Base-by-base conservation (phyloP, 2,888 invertebrate species). In the Drosophila anceps region DNA sequence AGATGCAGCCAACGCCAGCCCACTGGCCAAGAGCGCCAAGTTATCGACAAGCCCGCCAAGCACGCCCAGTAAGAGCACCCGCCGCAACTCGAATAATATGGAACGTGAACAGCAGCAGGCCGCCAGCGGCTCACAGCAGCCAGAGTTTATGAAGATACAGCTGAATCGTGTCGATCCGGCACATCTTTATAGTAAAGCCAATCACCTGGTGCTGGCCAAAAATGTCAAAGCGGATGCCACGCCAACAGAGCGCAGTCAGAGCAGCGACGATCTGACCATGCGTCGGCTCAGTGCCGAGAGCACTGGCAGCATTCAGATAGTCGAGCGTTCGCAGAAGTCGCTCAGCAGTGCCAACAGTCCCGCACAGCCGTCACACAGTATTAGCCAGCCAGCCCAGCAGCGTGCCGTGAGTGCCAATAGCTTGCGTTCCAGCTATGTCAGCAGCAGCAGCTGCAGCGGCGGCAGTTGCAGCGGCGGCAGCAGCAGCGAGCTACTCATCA, bases 131-230 rank as follows among this genome's bases (percentile, higher is more conserved):
- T 27, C 55, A 2, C 93, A 95, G 12, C 95, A 95, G 15, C 95
- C 96, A 0, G 96, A 96, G 91, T 96, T 96, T 90, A 92, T 96
- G 73, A 95, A 95, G 85, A 95, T 96, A 65, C 96, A 96, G 91
- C 88, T 96, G 51, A 95, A 96, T 89, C 95, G 95, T 90, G 95
- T 96, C 8, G 96, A 96, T 82, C 93, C 94, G 12, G 94, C 94
- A 81, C 93, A 93, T 1, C 94, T 95, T 0, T 95, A 95, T 0
- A 82, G 75, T 13, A 88, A 90, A 44, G 90, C 94, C 12, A 94
- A 94, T 37, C 95, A 96, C 86, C 94, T 96, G 37, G 95, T 96
- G 58, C 93, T 96, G 76, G 94, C 95, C 29, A 95, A 95, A 70
- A 95, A 94, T 79, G 92, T 86, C 4, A 91, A 91, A 15, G 15